phyloP scores from a whole-genome alignment of 2,797 vertebrate species.

The Vireo griseus region DNA sequence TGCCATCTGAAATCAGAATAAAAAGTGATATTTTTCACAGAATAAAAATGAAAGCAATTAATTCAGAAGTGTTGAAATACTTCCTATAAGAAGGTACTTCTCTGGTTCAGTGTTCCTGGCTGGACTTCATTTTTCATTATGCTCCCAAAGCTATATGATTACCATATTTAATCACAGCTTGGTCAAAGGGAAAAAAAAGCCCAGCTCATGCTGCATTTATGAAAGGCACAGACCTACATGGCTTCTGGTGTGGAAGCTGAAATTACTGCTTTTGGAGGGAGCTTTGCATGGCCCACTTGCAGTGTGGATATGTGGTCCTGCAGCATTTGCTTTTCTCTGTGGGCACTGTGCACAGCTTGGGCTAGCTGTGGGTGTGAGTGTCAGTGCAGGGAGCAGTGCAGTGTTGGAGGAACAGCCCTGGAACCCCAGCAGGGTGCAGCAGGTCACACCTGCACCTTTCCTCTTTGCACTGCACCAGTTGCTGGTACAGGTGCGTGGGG shows the following conservation, averaged over 20 bases:
- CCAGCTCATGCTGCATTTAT: fast-evolving
- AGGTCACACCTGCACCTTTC: neutral
- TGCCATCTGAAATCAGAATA: neutral
- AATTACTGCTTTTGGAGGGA: neutral
- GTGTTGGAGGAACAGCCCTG: neutral
- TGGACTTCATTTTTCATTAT: neutral
- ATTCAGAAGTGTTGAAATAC: neutral
- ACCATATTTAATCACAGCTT: neutral
- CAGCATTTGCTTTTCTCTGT: neutral
- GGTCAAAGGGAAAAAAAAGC: neutral
- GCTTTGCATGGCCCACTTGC: neutral
- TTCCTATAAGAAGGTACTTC: neutral
- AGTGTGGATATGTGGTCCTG: neutral
- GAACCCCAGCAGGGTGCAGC: neutral
- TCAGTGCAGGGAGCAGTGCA: neutral
- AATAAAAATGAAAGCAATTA: neutral
- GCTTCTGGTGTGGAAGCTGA: neutral
- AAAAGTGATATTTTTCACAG: neutral
- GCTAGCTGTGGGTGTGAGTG: neutral
- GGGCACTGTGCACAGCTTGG: neutral
- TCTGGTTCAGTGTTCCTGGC: neutral
- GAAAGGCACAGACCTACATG: neutral
- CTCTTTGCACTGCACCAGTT: neutral
- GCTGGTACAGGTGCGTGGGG: neutral
- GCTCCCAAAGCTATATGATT: neutral